Evolutionary conservation across 2,113 vertebrate genomes (phyloP), one percentile per base, ranked within the genome.

Genomic region (Sylvia atricapilla): DNA sequence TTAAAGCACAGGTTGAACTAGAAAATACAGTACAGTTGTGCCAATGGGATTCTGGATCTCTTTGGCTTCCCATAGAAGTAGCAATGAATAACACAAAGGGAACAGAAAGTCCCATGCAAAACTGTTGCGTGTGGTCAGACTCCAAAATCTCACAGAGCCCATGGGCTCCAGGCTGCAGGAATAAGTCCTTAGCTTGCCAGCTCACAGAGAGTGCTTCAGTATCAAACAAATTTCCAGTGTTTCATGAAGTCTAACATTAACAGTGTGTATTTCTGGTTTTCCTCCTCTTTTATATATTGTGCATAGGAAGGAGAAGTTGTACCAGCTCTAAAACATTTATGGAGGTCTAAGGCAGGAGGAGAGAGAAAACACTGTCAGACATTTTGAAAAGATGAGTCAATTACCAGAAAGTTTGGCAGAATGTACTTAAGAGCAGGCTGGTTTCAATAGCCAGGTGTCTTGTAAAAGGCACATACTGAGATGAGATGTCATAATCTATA

Each of bases 1-100:
- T 84, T 96, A 96, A 94, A 84, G 23, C 81, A 90, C 62, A 88
- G 86, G 85, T 89, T 83, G 74, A 94, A 86, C n/a, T 72, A 87
- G 55, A 62, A 95, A 93, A 90, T 52, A 85, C 16, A 50, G 67
- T 72, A 67, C 77, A 55, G 44, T 23, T 81, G 56, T 78, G 88
- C 86, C 90, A 91, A 8, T 88, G 92, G 74, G 78, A 95, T 92
- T 94, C 84, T 79, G 81, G 43, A 91, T 91, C 41, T 67, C 44
- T 68, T 66, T 89, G 73, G 18, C 46, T 96, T 95, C 92, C 79
- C 83, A 88, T 25, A 74, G 27, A 3, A 64, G 60, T 12, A 70
- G 27, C 6, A 6, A 30, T 52, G 47, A 79, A 30, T 44, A 84
- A 23, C 23, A 58, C 31, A 81, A 83, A 75, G 69, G 66, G 69